phyloP scores from a whole-genome alignment of 2,888 invertebrate genomes.

The Sepiola atlantica region DNA sequence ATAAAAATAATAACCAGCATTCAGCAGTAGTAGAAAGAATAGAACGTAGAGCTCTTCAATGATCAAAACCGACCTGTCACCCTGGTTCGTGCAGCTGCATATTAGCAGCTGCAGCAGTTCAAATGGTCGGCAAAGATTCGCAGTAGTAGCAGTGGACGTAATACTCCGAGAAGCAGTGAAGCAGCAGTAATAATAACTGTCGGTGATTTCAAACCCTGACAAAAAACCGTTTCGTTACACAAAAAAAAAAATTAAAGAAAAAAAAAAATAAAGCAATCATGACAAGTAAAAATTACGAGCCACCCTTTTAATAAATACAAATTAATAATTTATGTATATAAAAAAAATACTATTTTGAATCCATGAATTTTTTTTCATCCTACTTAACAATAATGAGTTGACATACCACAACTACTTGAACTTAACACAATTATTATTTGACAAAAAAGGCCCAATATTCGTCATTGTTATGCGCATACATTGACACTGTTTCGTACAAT shows the following conservation, averaged over 20 bases:
- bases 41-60: background rate
- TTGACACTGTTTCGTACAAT: background rate
- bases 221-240: background rate
- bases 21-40: background rate
- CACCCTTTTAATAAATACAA: background rate
- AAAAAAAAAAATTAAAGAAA: too few relatives aligned
- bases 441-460: background rate
- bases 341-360: background rate
- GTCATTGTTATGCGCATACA: background rate
- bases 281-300: background rate
- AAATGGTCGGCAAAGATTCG: background rate
- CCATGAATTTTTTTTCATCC: background rate
- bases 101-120: background rate
- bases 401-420: background rate
- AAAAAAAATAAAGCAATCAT: conserved; percentile 25
- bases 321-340: background rate
- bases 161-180: background rate
- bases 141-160: background rate
- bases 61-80: conserved; percentile 44
- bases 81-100: conserved; percentile 44
- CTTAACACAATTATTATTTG: background rate
- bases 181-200: background rate
- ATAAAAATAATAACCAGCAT: background rate
- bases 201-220: background rate
- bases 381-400: background rate